Evolutionary conservation across 2,888 invertebrate genomes (phyloP).

Genomic region (Lamellibrachia columna): DNA sequence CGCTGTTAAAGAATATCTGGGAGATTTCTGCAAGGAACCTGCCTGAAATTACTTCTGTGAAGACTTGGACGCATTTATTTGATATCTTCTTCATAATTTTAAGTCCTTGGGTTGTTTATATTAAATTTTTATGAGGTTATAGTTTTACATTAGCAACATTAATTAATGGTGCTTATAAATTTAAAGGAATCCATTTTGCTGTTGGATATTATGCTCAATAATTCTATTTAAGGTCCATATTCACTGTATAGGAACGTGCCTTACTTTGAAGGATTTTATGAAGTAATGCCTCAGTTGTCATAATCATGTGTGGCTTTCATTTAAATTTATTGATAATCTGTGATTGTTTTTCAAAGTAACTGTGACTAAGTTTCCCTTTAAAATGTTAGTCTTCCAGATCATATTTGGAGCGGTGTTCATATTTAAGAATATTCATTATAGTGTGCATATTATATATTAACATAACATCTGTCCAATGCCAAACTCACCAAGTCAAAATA

Average conservation of each 20-base stretch:
- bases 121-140: background rate
- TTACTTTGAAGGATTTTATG: background rate
- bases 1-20: background rate
- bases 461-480: too few species aligned
- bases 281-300: background rate
- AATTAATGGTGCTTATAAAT: background rate
- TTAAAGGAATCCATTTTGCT: background rate
- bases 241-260: background rate
- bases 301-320: background rate
- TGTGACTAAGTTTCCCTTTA: background rate
- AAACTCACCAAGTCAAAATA: too few species aligned
- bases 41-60: background rate
- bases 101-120: background rate
- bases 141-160: background rate
- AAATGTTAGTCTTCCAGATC: background rate
- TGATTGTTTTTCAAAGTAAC: background rate
- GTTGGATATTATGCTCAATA: background rate
- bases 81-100: background rate
- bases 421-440: too few species aligned
- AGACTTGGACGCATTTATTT: background rate
- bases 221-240: background rate
- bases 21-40: background rate
- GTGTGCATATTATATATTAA: too few species aligned
- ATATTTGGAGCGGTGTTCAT: background rate
- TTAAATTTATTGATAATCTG: background rate